Conservation (phyloP, 2,888 invertebrate species). For the Pandemis cinnamomeana region DNA sequence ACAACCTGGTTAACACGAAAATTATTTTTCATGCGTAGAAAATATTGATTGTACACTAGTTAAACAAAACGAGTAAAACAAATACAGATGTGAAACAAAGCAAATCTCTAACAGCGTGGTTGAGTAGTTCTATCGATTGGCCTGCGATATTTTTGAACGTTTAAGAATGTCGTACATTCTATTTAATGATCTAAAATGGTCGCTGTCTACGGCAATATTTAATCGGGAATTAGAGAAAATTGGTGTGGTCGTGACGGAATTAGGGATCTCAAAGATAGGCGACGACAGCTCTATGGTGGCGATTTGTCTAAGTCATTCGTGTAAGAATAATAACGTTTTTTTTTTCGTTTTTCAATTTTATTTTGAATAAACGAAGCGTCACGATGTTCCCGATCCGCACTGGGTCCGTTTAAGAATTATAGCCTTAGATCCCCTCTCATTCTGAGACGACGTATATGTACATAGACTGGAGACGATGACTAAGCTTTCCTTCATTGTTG, state of each 20-base stretch:
- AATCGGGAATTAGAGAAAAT: constrained; percentile 43
- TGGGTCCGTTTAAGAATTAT: no score
- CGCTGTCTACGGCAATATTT: constrained; percentile 39
- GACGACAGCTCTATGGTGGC: constrained; percentile 38
- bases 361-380: neutral
- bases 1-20: neutral
- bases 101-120: neutral
- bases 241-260: constrained; percentile 39
- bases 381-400: no score
- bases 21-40: neutral
- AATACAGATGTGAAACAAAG: neutral
- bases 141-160: constrained; percentile 11
- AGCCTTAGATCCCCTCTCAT: no score
- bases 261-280: constrained; percentile 32
- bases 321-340: constrained; percentile 33
- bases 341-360: constrained; percentile 1
- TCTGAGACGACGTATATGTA: no score
- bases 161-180: constrained; percentile 19
- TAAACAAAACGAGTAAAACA: neutral
- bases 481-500: neutral
- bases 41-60: neutral
- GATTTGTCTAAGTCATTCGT: constrained; percentile 30
- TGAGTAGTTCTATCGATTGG: neutral
- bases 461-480: no score
- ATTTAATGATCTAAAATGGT: constrained; percentile 2